Evolutionary conservation across 2,797 vertebrate species (phyloP), one percentile per base, ranked within the genome.

Genomic region (Hephaestus fuliginosus): DNA sequence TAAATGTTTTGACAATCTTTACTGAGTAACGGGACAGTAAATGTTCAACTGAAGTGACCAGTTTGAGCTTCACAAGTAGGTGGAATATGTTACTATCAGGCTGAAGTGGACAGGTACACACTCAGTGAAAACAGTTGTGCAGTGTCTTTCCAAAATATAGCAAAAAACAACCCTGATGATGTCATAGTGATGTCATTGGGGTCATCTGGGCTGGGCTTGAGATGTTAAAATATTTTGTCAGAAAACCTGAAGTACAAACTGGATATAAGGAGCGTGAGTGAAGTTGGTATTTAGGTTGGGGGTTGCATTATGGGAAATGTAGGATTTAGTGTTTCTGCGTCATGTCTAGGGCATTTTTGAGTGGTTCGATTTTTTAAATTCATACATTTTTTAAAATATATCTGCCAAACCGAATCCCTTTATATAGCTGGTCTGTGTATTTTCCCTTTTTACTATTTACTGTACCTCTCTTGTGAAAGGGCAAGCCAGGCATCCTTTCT

Each of bases 381-480:
- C 25, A 5, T 3, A 33, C 30, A 39, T 39, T 39, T 39, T 39
- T 39, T 39, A 5, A 39, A 39, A 39, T 39, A 1, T 39, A 9
- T 39, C 36, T 39, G 7, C 36, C 15, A 10, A 3, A 46, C 43
- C 56, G 5, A 22, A n/a, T 0, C 56, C 30, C 22, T 72, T 70
- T 72, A 52, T 68, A 57, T 39, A 36, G 41, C 28, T 56, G 63
- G 46, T 68, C 5, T 43, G 13, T 49, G 11, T 36, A 1, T 14
- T 17, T 39, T n/a, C 53, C 22, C 14, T 12, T 33, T 30, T 1
- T 22, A 25, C 55, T 58, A 46, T 49, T 78, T 78, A 65, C 51
- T 36, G 7, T 86, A 96, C 96, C 95, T 96, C 76, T 96, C 95
- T 46, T 93, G 94, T 48, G 95, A 92, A 52, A 96, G 91, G 36